A percentile compares a stretch with the other conserved stretches of the same genome.
These are phyloP conservation scores for Callocephalon fimbriatum DNA, from an alignment of 2,113 vertebrate species.

Conservation along the genomic window DNA sequence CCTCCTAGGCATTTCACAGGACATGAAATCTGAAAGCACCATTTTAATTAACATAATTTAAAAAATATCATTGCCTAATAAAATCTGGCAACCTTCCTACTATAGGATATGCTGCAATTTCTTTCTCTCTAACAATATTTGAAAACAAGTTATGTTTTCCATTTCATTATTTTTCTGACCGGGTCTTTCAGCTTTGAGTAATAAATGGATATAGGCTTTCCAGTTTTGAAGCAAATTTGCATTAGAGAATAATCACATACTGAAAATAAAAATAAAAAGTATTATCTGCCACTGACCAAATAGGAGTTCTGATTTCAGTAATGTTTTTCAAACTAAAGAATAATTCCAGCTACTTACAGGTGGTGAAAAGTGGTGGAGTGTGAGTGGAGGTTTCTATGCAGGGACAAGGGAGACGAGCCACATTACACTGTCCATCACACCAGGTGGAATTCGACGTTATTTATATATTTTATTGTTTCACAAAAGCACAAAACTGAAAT, in stretches of 20 bases:
- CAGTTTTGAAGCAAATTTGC: neutral
- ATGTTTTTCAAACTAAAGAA: neutral
- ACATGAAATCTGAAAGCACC: neutral
- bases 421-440: rapidly evolving
- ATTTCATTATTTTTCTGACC: neutral
- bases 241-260: neutral
- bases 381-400: neutral
- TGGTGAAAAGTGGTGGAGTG: neutral
- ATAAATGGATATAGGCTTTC: neutral
- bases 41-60: neutral
- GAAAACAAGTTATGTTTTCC: neutral
- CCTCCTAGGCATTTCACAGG: neutral
- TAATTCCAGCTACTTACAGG: neutral
- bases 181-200: neutral
- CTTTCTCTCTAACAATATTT: neutral
- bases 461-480: neutral
- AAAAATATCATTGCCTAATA: neutral
- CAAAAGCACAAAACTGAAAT: neutral
- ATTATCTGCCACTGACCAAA: neutral
- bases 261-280: neutral
- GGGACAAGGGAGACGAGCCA: neutral
- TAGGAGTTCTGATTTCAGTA: neutral
- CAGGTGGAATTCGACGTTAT: neutral
- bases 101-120: neutral
- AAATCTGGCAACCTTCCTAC: neutral